Evolutionary conservation across 2,888 invertebrate genomes (phyloP), one percentile per base, ranked within the genome.

Genomic region (Cheilosia soror): DNA sequence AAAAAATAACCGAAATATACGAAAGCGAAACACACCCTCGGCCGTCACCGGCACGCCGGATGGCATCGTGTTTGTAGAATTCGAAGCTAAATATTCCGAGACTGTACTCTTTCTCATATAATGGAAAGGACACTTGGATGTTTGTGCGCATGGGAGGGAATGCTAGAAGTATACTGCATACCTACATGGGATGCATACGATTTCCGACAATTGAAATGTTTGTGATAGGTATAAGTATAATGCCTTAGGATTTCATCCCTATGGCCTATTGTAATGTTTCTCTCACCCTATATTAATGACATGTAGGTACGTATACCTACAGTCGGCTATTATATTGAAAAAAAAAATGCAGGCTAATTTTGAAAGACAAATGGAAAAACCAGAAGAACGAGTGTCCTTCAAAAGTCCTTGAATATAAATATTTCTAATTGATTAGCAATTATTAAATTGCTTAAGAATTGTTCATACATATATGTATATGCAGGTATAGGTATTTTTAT

Each of bases 21-120:
- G 63, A 69, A 69, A 81, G n/a, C 33, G 63, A 63, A 75, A 81
- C 68, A 75, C 75, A 81, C 81, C 81, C 75, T 66, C 69, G 31
- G 25, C 42, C 44, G 13, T 49, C 9, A 11, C 37, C 15, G 31
- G 37, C 60, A 71, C 20, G 40, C 20, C 44, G 44, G 9, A 15
- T 57, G 63, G 31, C 42, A 79, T 37, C 15, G 63, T 55, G 51
- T 53, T 66, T 20, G 5, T 44, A 31, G 31, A 55, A 31, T 68
- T 15, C 20, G 15, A 68, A 71, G 37, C 65, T 58, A 37, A 57
- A 63, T 68, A 58, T 13, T 53, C 58, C 76, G 76, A 51, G 76
- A 82, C 81, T 82, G 81, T 82, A 82, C 76, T 49, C 42, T 81
- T n/a, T 66, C 31, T 55, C 11, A 51, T 53, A 47, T 29, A 37